phyloP scores from a whole-genome alignment of 1,140 invertebrate genomes.

The Aricia agestis region DNA sequence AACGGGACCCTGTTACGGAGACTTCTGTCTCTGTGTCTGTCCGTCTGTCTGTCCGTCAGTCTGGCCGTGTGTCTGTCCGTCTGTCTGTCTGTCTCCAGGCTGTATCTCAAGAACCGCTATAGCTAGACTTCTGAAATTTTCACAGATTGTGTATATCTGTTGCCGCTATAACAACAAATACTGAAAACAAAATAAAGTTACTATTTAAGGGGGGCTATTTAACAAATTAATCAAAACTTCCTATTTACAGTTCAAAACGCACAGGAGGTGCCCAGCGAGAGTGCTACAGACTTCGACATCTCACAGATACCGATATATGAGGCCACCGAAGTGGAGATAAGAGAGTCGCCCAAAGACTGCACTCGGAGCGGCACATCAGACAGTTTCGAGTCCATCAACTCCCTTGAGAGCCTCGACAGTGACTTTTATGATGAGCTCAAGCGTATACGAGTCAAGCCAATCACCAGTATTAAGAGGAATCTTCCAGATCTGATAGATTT shows the following conservation, averaged over 20 bases:
- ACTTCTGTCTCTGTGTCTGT: too few species aligned
- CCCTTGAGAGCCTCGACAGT: constrained; percentile 51
- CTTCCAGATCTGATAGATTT: constrained; percentile 65
- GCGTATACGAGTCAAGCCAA: constrained; percentile 47
- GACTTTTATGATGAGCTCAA: constrained; percentile 56
- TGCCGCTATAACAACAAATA: too few species aligned
- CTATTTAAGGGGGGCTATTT: too few species aligned
- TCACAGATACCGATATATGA: constrained; percentile 66
- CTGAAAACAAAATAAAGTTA: too few species aligned
- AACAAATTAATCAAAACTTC: too few species aligned
- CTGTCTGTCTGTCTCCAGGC: too few species aligned
- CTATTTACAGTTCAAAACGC: constrained; percentile 34
- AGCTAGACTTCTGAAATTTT: too few species aligned
- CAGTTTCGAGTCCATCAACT: constrained; percentile 57
- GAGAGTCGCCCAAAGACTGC: constrained; percentile 39
- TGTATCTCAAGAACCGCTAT: too few species aligned
- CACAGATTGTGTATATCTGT: too few species aligned
- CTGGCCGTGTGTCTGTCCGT: too few species aligned
- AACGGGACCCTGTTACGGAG: too few species aligned
- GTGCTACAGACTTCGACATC: constrained; percentile 31
- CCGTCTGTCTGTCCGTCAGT: too few species aligned
- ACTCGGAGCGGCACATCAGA: constrained; percentile 29
- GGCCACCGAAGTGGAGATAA: constrained; percentile 53
- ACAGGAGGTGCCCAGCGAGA: constrained; percentile 16
- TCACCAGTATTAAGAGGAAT: constrained; percentile 44